Percentiles rank a stretch among this genome's conserved stretches.
phyloP scores from a whole-genome alignment of 2,888 invertebrate genomes.

The Achlya flavicornis region DNA sequence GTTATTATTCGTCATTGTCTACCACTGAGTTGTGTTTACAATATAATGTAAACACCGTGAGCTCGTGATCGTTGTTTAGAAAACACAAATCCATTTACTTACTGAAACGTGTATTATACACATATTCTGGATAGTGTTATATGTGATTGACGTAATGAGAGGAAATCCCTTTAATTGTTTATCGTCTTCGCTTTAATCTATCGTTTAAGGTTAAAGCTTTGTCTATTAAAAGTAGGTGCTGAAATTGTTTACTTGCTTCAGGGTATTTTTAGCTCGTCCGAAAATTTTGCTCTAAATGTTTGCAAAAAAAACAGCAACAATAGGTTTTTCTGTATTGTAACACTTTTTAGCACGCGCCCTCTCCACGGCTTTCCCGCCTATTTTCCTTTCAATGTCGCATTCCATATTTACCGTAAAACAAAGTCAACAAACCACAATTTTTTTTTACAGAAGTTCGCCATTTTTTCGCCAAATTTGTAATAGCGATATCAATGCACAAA shows the following conservation, averaged over 20 bases:
- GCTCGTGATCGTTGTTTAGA: constrained; percentile 17
- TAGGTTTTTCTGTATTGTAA: too few species aligned
- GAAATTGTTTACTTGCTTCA: not conserved
- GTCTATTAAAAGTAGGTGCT: not conserved
- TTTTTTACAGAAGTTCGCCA: too few species aligned
- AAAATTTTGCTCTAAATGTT: too few species aligned
- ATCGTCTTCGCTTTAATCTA: not conserved
- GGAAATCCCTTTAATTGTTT: not conserved
- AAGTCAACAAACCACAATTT: too few species aligned
- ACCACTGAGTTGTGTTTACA: constrained; percentile 17
- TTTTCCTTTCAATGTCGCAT: too few species aligned
- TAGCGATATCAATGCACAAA: too few species aligned
- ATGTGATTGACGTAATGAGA: constrained; percentile 7
- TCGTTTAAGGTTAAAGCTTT: not conserved
- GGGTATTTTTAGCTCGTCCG: too few species aligned
- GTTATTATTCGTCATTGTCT: constrained; percentile 23
- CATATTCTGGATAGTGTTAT: not conserved
- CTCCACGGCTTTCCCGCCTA: too few species aligned
- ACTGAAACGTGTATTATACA: not conserved
- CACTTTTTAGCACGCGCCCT: too few species aligned
- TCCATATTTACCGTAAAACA: too few species aligned
- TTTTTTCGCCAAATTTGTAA: too few species aligned
- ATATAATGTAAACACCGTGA: constrained; percentile 21
- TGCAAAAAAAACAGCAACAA: too few species aligned
- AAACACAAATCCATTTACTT: constrained; percentile 3